phyloP scores from a whole-genome alignment of 1,140 invertebrate species.

The Neotoxoptera formosana region DNA sequence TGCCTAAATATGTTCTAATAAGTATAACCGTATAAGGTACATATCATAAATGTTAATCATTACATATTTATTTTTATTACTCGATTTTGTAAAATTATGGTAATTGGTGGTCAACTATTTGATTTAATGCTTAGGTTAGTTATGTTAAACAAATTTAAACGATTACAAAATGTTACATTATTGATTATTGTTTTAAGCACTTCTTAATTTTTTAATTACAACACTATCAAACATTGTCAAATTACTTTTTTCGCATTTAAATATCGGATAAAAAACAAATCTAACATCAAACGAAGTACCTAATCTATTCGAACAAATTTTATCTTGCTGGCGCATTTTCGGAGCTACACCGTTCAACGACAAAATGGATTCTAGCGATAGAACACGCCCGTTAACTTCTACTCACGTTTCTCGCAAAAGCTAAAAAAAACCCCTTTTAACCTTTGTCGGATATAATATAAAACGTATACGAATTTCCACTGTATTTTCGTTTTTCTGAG shows the following conservation, averaged over 20 bases:
- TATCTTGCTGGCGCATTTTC: neutral
- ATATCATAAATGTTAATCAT: neutral
- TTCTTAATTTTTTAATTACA: neutral
- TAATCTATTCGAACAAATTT: constrained; percentile 13
- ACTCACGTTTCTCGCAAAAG: constrained; percentile 11
- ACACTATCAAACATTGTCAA: neutral
- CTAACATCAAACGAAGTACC: neutral
- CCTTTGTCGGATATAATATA: constrained; percentile 35
- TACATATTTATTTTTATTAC: neutral
- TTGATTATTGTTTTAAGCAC: neutral
- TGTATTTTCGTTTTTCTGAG: constrained; percentile 5
- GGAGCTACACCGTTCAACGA: neutral
- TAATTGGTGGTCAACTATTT: neutral
- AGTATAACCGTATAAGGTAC: neutral
- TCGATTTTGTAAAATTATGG: neutral
- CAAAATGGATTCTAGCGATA: constrained; percentile 24
- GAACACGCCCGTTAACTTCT: constrained; percentile 37
- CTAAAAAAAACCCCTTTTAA: constrained; percentile 13
- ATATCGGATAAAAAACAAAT: neutral
- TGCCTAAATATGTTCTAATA: neutral
- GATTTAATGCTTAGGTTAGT: neutral
- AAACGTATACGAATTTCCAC: constrained; percentile 21
- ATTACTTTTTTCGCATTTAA: neutral
- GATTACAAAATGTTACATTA: neutral
- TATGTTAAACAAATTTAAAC: neutral